These are phyloP conservation scores for Agriopis marginaria DNA, from an alignment of 2,888 invertebrate species.

Conservation along the genomic window DNA sequence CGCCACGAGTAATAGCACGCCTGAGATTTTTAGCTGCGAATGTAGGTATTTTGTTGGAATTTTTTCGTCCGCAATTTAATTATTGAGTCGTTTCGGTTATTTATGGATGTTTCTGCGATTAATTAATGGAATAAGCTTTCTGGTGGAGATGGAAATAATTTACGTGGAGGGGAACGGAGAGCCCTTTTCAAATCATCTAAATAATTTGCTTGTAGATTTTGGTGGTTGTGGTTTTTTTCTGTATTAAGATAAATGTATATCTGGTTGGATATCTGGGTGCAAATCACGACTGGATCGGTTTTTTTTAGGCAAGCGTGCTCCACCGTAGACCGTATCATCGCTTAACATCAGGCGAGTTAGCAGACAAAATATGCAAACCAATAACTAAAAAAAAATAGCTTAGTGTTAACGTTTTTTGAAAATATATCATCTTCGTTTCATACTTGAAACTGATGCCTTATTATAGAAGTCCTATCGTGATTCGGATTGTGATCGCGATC, in stretches of 20 bases:
- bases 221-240: not conserved
- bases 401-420: no score
- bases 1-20: constrained; percentile 54
- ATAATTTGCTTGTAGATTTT: not conserved
- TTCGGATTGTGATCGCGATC: no score
- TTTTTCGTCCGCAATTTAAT: constrained; percentile 47
- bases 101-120: constrained; percentile 40
- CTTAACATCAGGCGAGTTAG: no score
- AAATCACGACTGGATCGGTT: no score
- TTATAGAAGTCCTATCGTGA: no score
- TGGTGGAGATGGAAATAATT: constrained; percentile 17
- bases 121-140: constrained; percentile 32
- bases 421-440: no score
- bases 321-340: no score
- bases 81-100: constrained; percentile 45
- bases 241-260: not conserved
- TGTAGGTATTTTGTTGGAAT: constrained; percentile 44
- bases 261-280: no score
- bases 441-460: no score
- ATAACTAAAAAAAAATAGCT: no score
- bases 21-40: constrained; percentile 48
- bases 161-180: constrained; percentile 8
- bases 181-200: not conserved
- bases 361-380: no score
- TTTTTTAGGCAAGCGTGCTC: no score